Percentiles rank a stretch among this genome's conserved stretches.
phyloP scores from a whole-genome alignment of 2,113 vertebrate species.

The Callipepla squamata region DNA sequence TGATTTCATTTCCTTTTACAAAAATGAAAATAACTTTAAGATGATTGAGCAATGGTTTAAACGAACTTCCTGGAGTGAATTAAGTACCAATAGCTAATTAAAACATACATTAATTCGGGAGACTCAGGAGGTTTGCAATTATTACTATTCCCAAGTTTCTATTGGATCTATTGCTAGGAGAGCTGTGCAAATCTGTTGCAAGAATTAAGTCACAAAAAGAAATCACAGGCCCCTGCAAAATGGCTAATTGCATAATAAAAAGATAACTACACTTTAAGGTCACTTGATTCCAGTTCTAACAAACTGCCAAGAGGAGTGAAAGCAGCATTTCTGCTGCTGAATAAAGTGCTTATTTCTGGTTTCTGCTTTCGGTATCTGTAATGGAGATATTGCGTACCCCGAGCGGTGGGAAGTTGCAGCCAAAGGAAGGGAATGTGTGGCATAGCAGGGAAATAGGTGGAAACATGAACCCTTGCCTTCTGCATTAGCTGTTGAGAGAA shows the following conservation, averaged over 20 bases:
- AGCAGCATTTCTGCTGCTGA: not conserved
- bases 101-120: slow-evolving; percentile 51
- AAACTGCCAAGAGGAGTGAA: slow-evolving; percentile 24
- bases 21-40: slow-evolving; percentile 24
- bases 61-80: slow-evolving; percentile 25
- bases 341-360: not conserved
- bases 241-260: slow-evolving; percentile 34
- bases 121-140: slow-evolving; percentile 56
- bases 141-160: slow-evolving; percentile 51
- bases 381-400: not conserved
- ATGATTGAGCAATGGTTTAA: not conserved
- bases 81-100: slow-evolving; percentile 59
- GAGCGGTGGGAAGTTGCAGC: not conserved
- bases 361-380: not conserved
- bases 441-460: not conserved
- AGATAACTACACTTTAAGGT: slow-evolving; percentile 33
- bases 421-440: not conserved
- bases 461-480: not conserved
- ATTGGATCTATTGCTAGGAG: slow-evolving; percentile 32
- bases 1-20: not conserved
- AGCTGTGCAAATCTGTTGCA: not conserved
- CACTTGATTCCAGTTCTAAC: slow-evolving; percentile 35
- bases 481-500: not conserved
- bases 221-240: not conserved
- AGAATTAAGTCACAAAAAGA: slow-evolving; percentile 40